These are phyloP conservation scores for Oophaga pumilio DNA, from an alignment of 2,113 vertebrate genomes.

Conservation along the genomic window DNA sequence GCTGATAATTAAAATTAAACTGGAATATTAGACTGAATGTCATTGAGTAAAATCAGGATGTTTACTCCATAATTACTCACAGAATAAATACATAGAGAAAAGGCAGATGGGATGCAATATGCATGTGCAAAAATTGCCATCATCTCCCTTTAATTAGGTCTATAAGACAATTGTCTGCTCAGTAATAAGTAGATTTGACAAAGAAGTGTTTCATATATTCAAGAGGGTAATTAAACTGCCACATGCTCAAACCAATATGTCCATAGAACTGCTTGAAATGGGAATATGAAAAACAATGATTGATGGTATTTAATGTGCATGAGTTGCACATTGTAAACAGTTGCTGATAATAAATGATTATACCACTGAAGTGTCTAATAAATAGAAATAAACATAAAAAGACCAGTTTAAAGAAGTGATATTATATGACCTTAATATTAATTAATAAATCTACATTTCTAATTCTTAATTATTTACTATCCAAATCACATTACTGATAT, in stretches of 20 bases:
- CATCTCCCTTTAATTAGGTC: slow-evolving; percentile 70
- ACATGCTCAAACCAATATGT: slow-evolving; percentile 71
- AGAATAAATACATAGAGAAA: slow-evolving; percentile 65
- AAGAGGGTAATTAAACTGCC: slow-evolving; percentile 73
- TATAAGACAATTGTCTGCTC: slow-evolving; percentile 67
- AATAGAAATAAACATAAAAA: slow-evolving; percentile 4
- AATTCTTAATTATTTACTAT: neutral
- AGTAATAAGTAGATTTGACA: slow-evolving; percentile 73
- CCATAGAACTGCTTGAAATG: slow-evolving; percentile 71
- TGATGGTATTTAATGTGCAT: slow-evolving; percentile 65
- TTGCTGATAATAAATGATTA: slow-evolving; percentile 49
- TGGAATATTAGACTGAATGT: slow-evolving; percentile 61
- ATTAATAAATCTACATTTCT: neutral
- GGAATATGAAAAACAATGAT: slow-evolving; percentile 68
- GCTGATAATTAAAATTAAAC: slow-evolving; percentile 57
- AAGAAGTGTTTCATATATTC: slow-evolving; percentile 71
- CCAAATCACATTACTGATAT: neutral
- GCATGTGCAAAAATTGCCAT: slow-evolving; percentile 67
- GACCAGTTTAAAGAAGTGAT: neutral
- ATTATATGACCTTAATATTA: neutral
- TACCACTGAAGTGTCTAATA: slow-evolving; percentile 8
- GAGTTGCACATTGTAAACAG: slow-evolving; percentile 57
- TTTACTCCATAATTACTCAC: slow-evolving; percentile 68
- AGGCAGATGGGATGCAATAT: slow-evolving; percentile 70
- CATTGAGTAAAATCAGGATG: slow-evolving; percentile 65